phyloP scores from a whole-genome alignment of 30 jellyfish, hydroid and myxozoan genomes.

The Hydractinia echinata region DNA sequence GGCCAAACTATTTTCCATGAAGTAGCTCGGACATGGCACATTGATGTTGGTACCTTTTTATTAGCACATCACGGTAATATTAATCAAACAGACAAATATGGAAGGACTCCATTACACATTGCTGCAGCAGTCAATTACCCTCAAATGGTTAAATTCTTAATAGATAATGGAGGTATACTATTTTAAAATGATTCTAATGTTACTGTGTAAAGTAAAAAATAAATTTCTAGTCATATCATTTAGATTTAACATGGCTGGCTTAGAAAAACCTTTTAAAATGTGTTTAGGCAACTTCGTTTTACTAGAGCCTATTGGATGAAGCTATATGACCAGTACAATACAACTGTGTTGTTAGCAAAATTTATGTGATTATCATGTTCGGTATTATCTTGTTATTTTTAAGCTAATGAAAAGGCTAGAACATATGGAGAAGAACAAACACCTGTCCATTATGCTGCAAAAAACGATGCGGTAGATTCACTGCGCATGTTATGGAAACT shows the following conservation, averaged over 20 bases:
- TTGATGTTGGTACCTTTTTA: conserved; percentile 73
- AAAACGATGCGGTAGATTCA: conserved; percentile 81
- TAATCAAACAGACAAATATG: conserved; percentile 59
- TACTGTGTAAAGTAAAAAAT: too few relatives aligned
- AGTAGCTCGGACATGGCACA: conserved; percentile 83
- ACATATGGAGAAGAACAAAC: conserved; percentile 75
- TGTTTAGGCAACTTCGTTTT: too few relatives aligned
- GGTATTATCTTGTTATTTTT: conserved; percentile 6
- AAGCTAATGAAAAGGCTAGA: conserved; percentile 52
- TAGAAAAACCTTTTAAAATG: too few relatives aligned
- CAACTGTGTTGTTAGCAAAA: too few relatives aligned
- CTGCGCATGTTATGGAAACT: conserved; percentile 48
- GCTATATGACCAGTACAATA: too few relatives aligned
- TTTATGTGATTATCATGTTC: too few relatives aligned
- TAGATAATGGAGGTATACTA: conserved; percentile 66
- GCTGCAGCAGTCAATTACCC: conserved; percentile 88
- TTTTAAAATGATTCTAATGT: too few relatives aligned
- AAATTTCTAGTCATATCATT: too few relatives aligned
- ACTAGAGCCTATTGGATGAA: too few relatives aligned
- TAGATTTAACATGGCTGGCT: too few relatives aligned
- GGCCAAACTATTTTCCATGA: conserved; percentile 86
- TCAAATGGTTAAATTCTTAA: conserved; percentile 65
- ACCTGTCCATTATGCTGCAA: conserved; percentile 89
- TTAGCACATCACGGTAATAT: conserved; percentile 50
- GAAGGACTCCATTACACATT: conserved; percentile 81